These are phyloP conservation scores for Agrenia bidenticulata DNA, from an alignment of 2,888 invertebrate genomes.

Conservation along the genomic window DNA sequence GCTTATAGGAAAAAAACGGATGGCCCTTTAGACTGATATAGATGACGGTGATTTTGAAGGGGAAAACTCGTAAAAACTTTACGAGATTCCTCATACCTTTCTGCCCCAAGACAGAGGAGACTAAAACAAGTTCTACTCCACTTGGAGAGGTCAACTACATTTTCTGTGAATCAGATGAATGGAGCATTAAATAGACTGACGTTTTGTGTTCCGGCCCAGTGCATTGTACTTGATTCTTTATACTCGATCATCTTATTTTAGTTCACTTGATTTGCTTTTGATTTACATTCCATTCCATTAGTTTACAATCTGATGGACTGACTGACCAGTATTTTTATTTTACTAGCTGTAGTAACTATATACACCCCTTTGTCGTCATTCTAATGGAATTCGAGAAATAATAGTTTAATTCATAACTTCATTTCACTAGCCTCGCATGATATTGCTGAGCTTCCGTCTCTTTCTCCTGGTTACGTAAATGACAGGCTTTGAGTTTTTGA, in stretches of 20 bases:
- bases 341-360: too few relatives aligned
- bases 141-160: conserved; percentile 1
- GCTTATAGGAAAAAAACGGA: conserved; percentile 9
- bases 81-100: neutral
- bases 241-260: neutral
- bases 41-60: neutral
- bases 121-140: neutral
- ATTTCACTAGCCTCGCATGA: too few relatives aligned
- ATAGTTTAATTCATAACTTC: too few relatives aligned
- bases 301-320: too few relatives aligned
- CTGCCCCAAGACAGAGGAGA: neutral
- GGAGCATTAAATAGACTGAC: neutral
- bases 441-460: neutral
- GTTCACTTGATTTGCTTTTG: neutral
- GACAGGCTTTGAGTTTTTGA: neutral
- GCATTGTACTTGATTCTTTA: neutral
- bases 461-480: neutral
- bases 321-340: conserved; percentile 5
- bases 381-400: too few relatives aligned
- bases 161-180: neutral
- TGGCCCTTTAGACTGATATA: neutral
- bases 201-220: neutral
- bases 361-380: too few relatives aligned
- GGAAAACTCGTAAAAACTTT: neutral
- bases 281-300: conserved; percentile 10